Evolutionary conservation across 2,888 invertebrate species (phyloP), one percentile per base, ranked within the genome.

Genomic region (Leptinotarsa haldemani): DNA sequence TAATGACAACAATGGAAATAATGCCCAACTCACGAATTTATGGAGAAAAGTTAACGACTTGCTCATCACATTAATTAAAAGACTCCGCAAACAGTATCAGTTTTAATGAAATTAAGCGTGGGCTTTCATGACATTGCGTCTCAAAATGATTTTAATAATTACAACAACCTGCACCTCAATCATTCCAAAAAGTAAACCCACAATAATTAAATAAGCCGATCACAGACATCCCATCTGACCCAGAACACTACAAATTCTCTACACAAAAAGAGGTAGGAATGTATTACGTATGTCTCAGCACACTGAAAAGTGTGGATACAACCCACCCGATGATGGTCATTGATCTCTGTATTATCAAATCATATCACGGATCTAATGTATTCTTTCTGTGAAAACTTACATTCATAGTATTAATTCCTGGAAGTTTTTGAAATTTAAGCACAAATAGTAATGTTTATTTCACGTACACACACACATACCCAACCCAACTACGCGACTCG

Each of bases 261-360:
- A 61, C 30, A 65, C 75, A 69, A 71, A 80, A 80, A 75, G 68
- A 75, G 73, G 67, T 74, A 61, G 52, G 48, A 68, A 69, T 65
- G 65, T 61, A 69, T 65, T 65, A 77, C 80, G 82, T 81, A 81
- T 50, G 81, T 80, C 81, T 69, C 64, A 74, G 76, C 75, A 69
- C 70, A 76, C 73, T 73, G 74, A 82, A 81, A 81, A 79, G 80
- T 81, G 80, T 80, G 81, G 80, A 80, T 82, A 83, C 84, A 83
- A 86, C 85, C 87, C 86, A 86, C 86, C 87, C 87, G 86, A 86
- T 87, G 86, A 86, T 87, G 87, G 87, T 87, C 87, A 87, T 87
- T 87, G 87, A 87, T 87, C 87, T 84, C 79, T 18, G 58, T 70
- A 69, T 74, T 73, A 4, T 18, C 40, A 58, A 4, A 53, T 58